These are phyloP conservation scores for Enchytraeus crypticus DNA, from an alignment of 2,888 invertebrate genomes.

Conservation along the genomic window DNA sequence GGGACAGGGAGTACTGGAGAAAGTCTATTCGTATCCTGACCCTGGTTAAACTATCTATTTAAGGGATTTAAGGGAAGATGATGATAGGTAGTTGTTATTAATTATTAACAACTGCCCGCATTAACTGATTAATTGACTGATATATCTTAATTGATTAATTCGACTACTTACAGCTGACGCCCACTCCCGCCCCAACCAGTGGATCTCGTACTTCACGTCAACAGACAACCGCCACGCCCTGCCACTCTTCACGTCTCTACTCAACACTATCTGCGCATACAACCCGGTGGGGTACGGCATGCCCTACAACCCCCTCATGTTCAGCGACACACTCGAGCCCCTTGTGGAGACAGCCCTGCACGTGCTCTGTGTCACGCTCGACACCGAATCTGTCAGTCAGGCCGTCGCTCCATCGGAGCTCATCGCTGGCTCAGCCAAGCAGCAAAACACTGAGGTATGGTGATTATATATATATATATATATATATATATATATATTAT, in stretches of 20 bases:
- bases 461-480: not conserved
- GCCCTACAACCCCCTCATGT: constrained; percentile 94
- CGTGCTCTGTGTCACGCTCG: constrained; percentile 80
- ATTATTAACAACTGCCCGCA: no score
- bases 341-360: constrained; percentile 33
- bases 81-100: no score
- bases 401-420: constrained; percentile 30
- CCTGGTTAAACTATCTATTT: no score
- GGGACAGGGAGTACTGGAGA: no score
- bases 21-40: no score
- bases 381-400: constrained; percentile 64
- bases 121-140: no score
- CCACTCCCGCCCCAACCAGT: constrained; percentile 53
- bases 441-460: not conserved
- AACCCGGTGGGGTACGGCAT: constrained; percentile 93
- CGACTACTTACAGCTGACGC: constrained; percentile 47
- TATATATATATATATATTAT: not conserved
- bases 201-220: constrained; percentile 60
- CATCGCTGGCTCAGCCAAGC: constrained; percentile 5
- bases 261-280: constrained; percentile 93
- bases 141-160: no score
- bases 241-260: constrained; percentile 90
- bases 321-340: constrained; percentile 64
- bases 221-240: constrained; percentile 73
- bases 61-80: no score